Percentiles rank a stretch among this genome's conserved stretches.
Conservation (phyloP, 2,888 invertebrate species). For the Papilio demoleus region DNA sequence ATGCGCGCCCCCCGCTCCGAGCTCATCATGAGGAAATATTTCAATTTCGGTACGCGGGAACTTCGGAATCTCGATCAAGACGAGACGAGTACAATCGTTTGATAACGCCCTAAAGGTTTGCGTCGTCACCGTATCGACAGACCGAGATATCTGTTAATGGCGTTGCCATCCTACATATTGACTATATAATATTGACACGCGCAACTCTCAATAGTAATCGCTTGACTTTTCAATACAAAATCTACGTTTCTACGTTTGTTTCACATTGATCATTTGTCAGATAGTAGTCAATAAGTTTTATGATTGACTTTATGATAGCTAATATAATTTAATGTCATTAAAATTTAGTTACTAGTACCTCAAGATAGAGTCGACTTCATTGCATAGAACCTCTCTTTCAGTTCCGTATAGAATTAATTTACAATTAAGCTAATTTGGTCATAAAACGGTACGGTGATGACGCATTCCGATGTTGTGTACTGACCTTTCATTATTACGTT, state of each 20-base stretch:
- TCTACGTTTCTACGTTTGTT: not conserved
- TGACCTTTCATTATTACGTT: conserved; percentile 51
- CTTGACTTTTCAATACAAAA: not conserved
- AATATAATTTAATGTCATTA: no score
- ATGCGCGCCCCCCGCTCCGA: conserved; percentile 80
- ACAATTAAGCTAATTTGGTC: not conserved
- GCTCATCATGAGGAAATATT: conserved; percentile 84
- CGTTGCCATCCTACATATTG: not conserved
- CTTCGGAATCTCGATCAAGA: conserved; percentile 39
- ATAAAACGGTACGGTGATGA: conserved; percentile 25
- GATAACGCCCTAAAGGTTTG: conserved; percentile 31
- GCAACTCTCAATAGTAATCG: not conserved
- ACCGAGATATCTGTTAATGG: not conserved
- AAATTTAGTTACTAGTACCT: not conserved
- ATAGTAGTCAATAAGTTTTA: no score
- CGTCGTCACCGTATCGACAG: conserved; percentile 31
- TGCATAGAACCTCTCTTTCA: not conserved
- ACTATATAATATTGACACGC: not conserved
- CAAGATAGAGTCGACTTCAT: not conserved
- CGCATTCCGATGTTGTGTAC: conserved; percentile 54
- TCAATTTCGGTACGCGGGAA: conserved; percentile 79
- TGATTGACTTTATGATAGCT: no score
- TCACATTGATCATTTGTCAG: not conserved
- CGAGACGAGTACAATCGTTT: conserved; percentile 31
- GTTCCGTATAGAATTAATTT: not conserved